Evolutionary conservation across 2,888 invertebrate species (phyloP), one percentile per base, ranked within the genome.

Genomic region (Apamea monoglypha): DNA sequence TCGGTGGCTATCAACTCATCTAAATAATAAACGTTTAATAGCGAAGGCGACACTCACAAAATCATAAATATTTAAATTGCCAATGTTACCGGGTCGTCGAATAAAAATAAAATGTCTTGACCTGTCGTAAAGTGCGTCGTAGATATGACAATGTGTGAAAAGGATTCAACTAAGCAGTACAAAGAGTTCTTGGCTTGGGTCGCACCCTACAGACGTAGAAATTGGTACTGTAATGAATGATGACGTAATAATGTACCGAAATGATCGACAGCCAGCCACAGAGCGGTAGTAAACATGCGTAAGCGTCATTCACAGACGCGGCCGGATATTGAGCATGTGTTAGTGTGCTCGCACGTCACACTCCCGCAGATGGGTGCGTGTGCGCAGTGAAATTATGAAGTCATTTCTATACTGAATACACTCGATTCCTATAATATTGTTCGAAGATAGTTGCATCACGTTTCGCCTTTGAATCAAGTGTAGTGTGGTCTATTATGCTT

Each of bases 241-340:
- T 96, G 96, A 96, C 95, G 96, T 94, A 93, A 95, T 90, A 87
- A 86, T 88, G 91, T 86, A 89, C 93, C 92, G 90, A 93, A 94
- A 93, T 94, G 95, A 95, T 95, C 94, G 95, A 95, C 95, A 94
- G 93, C 88, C 91, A 85, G 91, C 91, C 85, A 87, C 86, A 84
- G 89, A 89, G 87, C 92, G 91, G 94, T 95, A 96, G 96, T 96
- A 96, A 95, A 95, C 95, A 95, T 93, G 94, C 94, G 96, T 95
- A 95, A 93, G 92, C 94, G 95, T 95, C 96, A 95, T 95, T 96
- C 95, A 95, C 93, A 92, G 93, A 93, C 92, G 90, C 91, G 93
- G 91, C 94, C 95, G 95, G 95, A 95, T 94, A 90, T 91, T 86
- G 86, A 61, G 82, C 75, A 59, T 87, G 94, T 93, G 93, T 93